These are phyloP conservation scores for Pachyrhynchus sulphureomaculatus DNA, from an alignment of 1,140 invertebrate genomes.

Conservation along the genomic window DNA sequence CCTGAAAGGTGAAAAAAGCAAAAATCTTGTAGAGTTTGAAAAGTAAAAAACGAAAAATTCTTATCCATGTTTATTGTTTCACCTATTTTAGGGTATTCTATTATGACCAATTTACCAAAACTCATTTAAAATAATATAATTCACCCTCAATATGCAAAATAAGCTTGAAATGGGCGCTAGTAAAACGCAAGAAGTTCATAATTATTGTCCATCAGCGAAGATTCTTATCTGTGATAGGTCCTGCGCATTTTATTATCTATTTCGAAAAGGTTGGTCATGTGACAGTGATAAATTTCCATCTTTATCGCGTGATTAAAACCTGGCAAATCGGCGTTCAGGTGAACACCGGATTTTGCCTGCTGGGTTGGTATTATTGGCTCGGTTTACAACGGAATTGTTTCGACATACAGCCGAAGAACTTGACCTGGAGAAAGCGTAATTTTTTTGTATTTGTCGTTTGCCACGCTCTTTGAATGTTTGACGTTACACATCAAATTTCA, in stretches of 20 bases:
- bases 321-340: conserved; percentile 14
- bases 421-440: too few relatives aligned
- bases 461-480: too few relatives aligned
- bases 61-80: too few relatives aligned
- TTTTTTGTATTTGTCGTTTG: too few relatives aligned
- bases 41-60: too few relatives aligned
- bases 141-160: conserved; percentile 3
- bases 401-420: too few relatives aligned
- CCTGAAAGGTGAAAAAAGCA: too few relatives aligned
- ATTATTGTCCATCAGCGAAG: conserved; percentile 8
- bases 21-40: too few relatives aligned
- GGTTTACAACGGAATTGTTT: not conserved
- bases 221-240: conserved; percentile 15
- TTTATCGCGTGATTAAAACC: conserved; percentile 22
- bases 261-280: conserved; percentile 16
- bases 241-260: conserved; percentile 16
- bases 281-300: conserved; percentile 27
- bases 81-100: too few relatives aligned
- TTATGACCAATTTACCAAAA: too few relatives aligned
- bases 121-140: not conserved
- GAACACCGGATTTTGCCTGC: conserved; percentile 8
- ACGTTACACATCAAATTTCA: too few relatives aligned
- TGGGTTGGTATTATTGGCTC: not conserved
- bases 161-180: conserved; percentile 1
- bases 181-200: conserved; percentile 10